Conservation (phyloP, 2,797 vertebrate genomes). For the Mormyrus hasselquistii region DNA sequence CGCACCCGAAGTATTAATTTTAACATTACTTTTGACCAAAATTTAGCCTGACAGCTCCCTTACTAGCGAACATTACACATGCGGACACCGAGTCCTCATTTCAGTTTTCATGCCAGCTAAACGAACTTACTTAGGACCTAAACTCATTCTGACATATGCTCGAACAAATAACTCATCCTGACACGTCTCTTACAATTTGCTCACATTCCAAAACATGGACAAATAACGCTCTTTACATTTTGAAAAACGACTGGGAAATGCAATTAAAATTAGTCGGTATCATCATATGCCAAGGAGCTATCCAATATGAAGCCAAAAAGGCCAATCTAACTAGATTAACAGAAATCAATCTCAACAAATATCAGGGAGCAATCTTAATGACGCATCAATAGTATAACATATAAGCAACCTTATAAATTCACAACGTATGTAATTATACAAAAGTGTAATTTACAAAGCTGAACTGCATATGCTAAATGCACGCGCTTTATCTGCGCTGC, state of each 20-base stretch:
- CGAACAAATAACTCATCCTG: not conserved
- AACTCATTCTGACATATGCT: not conserved
- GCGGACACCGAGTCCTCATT: not conserved
- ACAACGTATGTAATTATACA: not conserved
- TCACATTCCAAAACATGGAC: not conserved
- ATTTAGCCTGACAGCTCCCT: not conserved
- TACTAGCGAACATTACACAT: not conserved
- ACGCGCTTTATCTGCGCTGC: not conserved
- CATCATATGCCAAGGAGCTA: not conserved
- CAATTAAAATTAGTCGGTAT: not conserved
- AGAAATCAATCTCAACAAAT: not conserved
- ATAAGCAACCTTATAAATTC: not conserved
- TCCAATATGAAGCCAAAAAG: not conserved
- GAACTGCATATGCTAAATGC: not conserved
- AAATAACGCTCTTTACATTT: not conserved
- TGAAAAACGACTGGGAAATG: not conserved
- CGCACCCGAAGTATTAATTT: not conserved
- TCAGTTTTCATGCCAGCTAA: not conserved
- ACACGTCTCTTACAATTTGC: not conserved
- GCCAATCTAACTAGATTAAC: not conserved
- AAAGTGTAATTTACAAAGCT: not conserved
- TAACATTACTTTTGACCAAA: not conserved
- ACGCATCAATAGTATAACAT: not conserved
- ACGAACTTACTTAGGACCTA: not conserved
- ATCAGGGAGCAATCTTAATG: not conserved